Conservation (phyloP, 2,113 vertebrate species). For the Pogona vitticeps region DNA sequence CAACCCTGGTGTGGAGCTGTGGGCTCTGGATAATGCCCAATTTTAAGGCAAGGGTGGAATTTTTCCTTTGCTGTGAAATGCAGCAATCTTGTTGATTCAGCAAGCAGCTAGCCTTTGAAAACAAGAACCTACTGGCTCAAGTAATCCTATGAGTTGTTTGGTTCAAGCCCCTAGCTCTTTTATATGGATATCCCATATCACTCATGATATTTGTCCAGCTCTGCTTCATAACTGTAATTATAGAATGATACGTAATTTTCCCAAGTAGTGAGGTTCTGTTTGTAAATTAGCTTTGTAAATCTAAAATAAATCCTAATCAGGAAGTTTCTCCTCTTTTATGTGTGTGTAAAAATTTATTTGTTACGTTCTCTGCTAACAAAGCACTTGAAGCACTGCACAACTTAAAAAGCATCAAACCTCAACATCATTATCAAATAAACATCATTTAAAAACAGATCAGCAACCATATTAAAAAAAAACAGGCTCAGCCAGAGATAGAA, state of each 20-base stretch:
- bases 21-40: conserved; percentile 13
- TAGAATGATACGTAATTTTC: background rate
- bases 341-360: background rate
- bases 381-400: background rate
- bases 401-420: background rate
- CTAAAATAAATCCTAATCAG: background rate
- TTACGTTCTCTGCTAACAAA: background rate
- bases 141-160: background rate
- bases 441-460: conserved; percentile 4
- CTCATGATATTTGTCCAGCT: background rate
- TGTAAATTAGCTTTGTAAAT: background rate
- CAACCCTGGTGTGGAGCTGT: background rate
- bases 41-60: background rate
- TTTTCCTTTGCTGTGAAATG: background rate
- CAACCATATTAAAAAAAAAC: conserved; percentile 6
- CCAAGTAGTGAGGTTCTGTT: background rate
- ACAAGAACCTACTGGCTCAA: background rate
- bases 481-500: conserved; percentile 6
- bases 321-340: background rate
- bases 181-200: background rate
- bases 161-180: background rate
- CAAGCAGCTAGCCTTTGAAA: conserved; percentile 11
- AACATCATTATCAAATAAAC: conserved; percentile 15
- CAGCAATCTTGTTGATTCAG: background rate
- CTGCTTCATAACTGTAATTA: background rate